These are phyloP conservation scores for Botrylloides violaceus DNA, from an alignment of 23 tunicate genomes.

Conservation along the genomic window DNA sequence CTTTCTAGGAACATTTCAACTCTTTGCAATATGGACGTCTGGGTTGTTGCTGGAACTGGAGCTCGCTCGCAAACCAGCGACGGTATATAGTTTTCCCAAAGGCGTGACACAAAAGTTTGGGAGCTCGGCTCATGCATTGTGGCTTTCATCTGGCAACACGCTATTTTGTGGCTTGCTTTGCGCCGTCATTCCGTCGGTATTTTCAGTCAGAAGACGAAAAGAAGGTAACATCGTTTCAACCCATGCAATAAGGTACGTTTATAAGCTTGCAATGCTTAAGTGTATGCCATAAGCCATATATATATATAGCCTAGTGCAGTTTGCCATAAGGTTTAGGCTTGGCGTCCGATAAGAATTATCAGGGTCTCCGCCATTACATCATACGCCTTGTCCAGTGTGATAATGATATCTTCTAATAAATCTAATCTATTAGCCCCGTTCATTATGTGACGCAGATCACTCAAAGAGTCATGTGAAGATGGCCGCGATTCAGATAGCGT, in stretches of 20 bases:
- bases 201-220: background rate
- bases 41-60: conserved; percentile 15
- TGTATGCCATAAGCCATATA: too few relatives aligned
- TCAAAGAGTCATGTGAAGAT: background rate
- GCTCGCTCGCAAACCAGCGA: conserved; percentile 17
- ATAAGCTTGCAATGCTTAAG: too few relatives aligned
- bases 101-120: conserved; percentile 24
- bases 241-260: too few relatives aligned
- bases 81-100: conserved; percentile 21
- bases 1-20: conserved; percentile 35
- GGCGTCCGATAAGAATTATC: background rate
- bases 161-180: conserved; percentile 26
- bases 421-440: background rate
- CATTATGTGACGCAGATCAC: background rate
- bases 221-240: background rate
- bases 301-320: too few relatives aligned
- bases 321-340: too few relatives aligned
- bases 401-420: background rate
- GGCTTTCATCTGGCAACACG: conserved; percentile 22
- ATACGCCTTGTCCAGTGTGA: too few relatives aligned
- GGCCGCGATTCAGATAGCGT: too few relatives aligned
- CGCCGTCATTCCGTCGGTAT: conserved; percentile 17
- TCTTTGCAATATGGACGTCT: conserved; percentile 26
- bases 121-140: conserved; percentile 24
- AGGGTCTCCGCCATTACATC: background rate